These are phyloP conservation scores for Alloscopus bannaensis DNA, from an alignment of 2,888 invertebrate species.

Conservation along the genomic window DNA sequence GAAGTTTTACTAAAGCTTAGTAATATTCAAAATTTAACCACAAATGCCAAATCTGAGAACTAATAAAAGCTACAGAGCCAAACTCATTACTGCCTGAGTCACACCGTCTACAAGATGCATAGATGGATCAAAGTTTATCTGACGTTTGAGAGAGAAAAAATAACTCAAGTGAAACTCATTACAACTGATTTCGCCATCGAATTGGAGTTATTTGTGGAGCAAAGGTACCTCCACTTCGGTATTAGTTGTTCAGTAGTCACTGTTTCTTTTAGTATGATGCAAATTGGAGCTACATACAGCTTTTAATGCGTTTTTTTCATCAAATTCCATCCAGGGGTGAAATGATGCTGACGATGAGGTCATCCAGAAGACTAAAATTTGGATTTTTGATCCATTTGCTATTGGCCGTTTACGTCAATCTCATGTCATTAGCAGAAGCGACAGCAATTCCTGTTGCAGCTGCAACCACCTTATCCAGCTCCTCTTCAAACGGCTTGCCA, in stretches of 20 bases:
- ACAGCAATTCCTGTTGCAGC: slow-evolving; percentile 23
- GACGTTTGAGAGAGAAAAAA: neutral
- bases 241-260: neutral
- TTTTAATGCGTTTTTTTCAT: too few relatives aligned
- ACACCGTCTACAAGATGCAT: too few relatives aligned
- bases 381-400: slow-evolving; percentile 28
- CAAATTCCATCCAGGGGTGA: neutral
- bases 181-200: neutral
- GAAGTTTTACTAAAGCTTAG: too few relatives aligned
- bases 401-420: neutral
- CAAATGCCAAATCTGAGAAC: too few relatives aligned
- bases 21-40: too few relatives aligned
- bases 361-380: slow-evolving; percentile 15
- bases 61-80: too few relatives aligned
- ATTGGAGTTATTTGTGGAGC: neutral
- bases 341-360: slow-evolving; percentile 13
- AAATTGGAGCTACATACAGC: too few relatives aligned
- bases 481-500: slow-evolving; percentile 43
- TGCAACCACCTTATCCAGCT: slow-evolving; percentile 29
- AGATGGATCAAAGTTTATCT: too few relatives aligned
- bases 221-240: neutral
- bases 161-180: neutral
- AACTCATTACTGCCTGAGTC: too few relatives aligned
- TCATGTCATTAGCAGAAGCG: slow-evolving; percentile 21
- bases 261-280: neutral